Evolutionary conservation across 2,888 invertebrate species (phyloP), one percentile per base, ranked within the genome.

Genomic region (Ectemnius lituratus): DNA sequence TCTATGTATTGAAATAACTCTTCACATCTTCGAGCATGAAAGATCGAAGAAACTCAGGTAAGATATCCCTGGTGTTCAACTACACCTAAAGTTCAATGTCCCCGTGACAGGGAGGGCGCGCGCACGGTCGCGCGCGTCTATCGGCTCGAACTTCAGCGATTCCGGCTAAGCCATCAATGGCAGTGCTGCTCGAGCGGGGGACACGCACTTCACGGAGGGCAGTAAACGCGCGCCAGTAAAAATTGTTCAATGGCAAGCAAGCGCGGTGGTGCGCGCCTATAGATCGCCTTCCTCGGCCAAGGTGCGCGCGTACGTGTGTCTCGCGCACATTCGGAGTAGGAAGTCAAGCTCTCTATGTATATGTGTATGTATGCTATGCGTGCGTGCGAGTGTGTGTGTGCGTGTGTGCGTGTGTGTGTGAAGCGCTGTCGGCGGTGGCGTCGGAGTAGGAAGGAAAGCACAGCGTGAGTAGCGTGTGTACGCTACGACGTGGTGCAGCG

Each of bases 401-500:
- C 2, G 1, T 14, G 73, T 73, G 65, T 64, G 62, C 59, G 71
- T 52, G 67, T 71, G 71, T 74, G 70, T 62, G 70, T 70, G 61
- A 61, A 23, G 23, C 37, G 37, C 37, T 11, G 71, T 64, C 67
- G 76, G 75, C 75, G 78, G 68, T 75, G 76, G 75, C 75, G 78
- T 68, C 73, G 61, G 78, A 70, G 76, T 76, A 73, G 78, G 70
- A 80, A 72, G 82, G 81, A 80, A 81, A 66, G 37, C 68, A 74
- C 84, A 85, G 84, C 88, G 89, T 88, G 89, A 88, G 89, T 89
- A 89, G 87, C 89, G 89, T 89, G 89, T 89, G 89, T 89, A 89
- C 87, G 89, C 88, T 37, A 84, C 85, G 84, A 73, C 62, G 78
- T 37, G 76, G 72, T 11, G 37, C 23, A 68, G 87, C 86, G 90